A percentile compares a stretch with the other conserved stretches of the same genome.
Evolutionary conservation across 2,888 invertebrate genomes (phyloP).

Genomic region (Tetropium fuscum): DNA sequence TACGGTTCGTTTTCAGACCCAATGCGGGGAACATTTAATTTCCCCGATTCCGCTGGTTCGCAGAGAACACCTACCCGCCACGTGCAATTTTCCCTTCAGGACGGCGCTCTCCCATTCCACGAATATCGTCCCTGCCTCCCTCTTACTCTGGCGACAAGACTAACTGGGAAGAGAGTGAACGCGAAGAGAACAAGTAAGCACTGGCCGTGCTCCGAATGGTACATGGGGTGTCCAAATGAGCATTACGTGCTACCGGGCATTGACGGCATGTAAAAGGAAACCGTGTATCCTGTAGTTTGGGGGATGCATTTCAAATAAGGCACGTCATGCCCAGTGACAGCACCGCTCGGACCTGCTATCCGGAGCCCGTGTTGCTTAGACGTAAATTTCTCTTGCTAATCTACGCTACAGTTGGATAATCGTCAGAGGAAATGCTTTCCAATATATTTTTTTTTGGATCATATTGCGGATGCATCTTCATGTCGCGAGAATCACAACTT

Average conservation of each 20-base stretch:
- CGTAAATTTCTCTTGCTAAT: background rate
- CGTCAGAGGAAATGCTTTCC: too few species aligned
- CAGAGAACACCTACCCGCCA: conserved; percentile 2
- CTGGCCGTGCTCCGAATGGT: conserved; percentile 11
- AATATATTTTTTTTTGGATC: too few species aligned
- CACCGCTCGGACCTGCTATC: conserved; percentile 43
- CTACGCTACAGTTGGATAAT: too few species aligned
- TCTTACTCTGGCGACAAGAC: background rate
- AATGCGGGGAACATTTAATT: conserved; percentile 7
- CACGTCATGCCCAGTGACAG: conserved; percentile 54
- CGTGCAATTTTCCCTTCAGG: conserved; percentile 13
- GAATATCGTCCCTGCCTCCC: background rate
- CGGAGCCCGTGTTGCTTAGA: background rate
- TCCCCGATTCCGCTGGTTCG: conserved; percentile 1
- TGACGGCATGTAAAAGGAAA: conserved; percentile 60
- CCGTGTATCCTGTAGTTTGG: conserved; percentile 58
- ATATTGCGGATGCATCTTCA: too few species aligned
- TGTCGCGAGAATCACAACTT: too few species aligned
- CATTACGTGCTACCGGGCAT: conserved; percentile 59
- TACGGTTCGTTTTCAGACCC: background rate
- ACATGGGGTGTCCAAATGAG: conserved; percentile 56
- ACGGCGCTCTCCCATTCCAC: conserved; percentile 1
- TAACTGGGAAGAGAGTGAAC: background rate
- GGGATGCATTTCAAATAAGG: conserved; percentile 60
- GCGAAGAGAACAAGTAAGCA: background rate